These are phyloP conservation scores for Fregetta grallaria DNA, from an alignment of 2,113 vertebrate genomes.

Conservation along the genomic window DNA sequence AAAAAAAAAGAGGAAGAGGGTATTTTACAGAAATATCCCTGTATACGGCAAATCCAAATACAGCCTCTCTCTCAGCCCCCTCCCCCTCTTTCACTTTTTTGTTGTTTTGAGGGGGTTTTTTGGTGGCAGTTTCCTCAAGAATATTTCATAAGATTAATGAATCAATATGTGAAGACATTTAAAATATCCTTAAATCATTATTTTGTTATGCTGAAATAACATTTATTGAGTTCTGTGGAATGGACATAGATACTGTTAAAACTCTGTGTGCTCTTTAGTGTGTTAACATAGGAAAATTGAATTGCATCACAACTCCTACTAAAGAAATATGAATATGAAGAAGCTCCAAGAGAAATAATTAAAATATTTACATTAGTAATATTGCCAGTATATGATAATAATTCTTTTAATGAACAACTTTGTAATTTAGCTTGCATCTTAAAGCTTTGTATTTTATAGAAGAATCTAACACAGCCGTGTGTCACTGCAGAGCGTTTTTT, in stretches of 20 bases:
- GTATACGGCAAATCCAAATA: not conserved
- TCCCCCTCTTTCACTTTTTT: not conserved
- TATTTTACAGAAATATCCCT: not conserved
- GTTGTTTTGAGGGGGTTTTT: not conserved
- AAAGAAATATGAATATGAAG: not conserved
- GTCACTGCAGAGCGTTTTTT: not conserved
- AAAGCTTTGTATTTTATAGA: not conserved
- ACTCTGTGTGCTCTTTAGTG: not conserved
- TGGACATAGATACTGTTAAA: not conserved
- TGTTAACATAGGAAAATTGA: not conserved
- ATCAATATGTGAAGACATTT: not conserved
- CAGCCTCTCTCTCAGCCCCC: no score
- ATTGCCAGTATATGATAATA: not conserved
- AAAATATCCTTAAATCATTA: not conserved
- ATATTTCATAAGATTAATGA: not conserved
- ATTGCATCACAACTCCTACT: not conserved
- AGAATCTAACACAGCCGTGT: not conserved
- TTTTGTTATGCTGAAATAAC: not conserved
- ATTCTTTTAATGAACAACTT: not conserved
- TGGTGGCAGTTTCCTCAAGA: not conserved
- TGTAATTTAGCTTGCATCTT: not conserved
- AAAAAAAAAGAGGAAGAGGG: not conserved
- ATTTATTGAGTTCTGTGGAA: not conserved
- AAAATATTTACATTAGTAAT: not conserved
- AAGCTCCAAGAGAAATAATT: not conserved